Evolutionary conservation across 2,888 invertebrate genomes (phyloP).

Genomic region (Teleiodes luculella): DNA sequence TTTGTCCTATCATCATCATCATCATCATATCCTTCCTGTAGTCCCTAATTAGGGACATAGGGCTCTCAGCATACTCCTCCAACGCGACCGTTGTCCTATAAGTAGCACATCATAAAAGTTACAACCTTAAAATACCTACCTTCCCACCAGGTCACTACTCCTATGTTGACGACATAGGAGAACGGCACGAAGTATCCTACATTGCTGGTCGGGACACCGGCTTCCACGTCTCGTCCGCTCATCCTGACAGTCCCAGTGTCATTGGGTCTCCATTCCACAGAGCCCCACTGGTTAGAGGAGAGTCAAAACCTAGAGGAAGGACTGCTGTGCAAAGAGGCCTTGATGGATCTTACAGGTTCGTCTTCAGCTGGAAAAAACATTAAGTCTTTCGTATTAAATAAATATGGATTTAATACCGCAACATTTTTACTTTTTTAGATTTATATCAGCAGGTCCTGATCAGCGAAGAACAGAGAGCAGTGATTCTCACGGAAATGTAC

Average conservation of each 20-base stretch:
- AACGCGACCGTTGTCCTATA: no score
- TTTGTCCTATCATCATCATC: no score
- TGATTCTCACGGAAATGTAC: constrained; percentile 83
- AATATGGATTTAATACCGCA: not conserved
- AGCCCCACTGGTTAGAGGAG: constrained; percentile 80
- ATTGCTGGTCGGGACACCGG: constrained; percentile 87
- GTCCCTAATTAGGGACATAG: no score
- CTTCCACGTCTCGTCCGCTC: constrained; percentile 84
- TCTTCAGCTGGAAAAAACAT: not conserved
- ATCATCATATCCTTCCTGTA: no score
- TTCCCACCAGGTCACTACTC: constrained; percentile 80
- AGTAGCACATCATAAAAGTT: no score
- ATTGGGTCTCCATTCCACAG: constrained; percentile 82
- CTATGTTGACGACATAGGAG: constrained; percentile 86
- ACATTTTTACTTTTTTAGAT: constrained; percentile 33
- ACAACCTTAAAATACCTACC: not conserved
- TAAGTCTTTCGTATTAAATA: not conserved
- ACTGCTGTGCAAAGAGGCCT: constrained; percentile 85
- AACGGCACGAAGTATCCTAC: constrained; percentile 86
- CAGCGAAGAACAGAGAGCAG: constrained; percentile 86
- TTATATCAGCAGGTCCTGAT: constrained; percentile 87
- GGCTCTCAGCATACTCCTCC: no score
- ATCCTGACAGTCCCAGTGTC: constrained; percentile 82
- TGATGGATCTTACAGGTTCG: constrained; percentile 84
- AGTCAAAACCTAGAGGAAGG: constrained; percentile 82